These are phyloP conservation scores for Drosophila ezoana DNA, from an alignment of 2,888 invertebrate genomes.

Conservation along the genomic window DNA sequence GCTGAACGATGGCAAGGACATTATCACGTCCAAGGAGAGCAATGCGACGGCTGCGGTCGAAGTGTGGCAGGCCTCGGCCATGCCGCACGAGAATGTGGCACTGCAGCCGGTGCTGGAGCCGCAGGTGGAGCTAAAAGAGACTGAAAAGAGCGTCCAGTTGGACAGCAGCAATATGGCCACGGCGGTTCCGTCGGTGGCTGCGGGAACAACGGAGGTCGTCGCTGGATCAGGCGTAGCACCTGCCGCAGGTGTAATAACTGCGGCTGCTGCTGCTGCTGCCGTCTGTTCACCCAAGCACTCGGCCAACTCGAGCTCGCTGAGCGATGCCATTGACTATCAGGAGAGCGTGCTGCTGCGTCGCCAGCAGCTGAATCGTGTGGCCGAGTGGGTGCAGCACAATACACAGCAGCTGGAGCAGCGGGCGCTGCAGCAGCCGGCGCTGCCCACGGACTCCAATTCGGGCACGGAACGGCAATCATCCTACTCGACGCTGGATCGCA, in stretches of 20 bases:
- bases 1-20: conserved; percentile 84
- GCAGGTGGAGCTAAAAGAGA: conserved; percentile 69
- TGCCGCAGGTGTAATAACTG: background rate
- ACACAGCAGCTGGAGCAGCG: conserved; percentile 85
- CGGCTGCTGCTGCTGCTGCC: conserved; percentile 19
- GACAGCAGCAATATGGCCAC: conserved; percentile 10
- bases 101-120: conserved; percentile 72
- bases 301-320: conserved; percentile 82
- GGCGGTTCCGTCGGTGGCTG: background rate
- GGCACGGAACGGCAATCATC: conserved; percentile 76
- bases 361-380: conserved; percentile 89
- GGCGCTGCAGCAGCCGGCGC: conserved; percentile 57
- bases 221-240: background rate
- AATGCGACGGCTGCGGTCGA: conserved; percentile 72
- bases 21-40: conserved; percentile 83
- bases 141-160: conserved; percentile 45
- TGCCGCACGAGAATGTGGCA: conserved; percentile 56
- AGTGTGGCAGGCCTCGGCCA: conserved; percentile 71
- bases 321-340: conserved; percentile 83
- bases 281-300: conserved; percentile 78
- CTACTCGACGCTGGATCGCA: conserved; percentile 80
- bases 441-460: conserved; percentile 69
- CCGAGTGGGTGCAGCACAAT: conserved; percentile 91
- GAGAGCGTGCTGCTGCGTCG: conserved; percentile 86
- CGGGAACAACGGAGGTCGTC: no score